Conservation (phyloP, 2,888 invertebrate species). For the Perizoma flavofasciatum region DNA sequence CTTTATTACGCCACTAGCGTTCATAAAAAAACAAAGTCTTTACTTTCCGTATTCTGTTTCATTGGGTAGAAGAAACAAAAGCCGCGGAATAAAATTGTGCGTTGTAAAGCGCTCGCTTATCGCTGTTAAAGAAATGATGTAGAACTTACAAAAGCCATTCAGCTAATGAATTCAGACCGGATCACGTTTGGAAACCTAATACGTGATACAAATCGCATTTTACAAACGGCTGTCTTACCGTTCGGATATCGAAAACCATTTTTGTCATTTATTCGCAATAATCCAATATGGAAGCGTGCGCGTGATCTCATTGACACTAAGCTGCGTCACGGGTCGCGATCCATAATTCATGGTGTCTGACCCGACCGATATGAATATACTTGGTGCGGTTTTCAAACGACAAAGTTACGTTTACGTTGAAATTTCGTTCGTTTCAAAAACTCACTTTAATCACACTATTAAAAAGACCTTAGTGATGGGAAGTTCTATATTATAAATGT, state of each 20-base stretch:
- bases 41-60: too few species aligned
- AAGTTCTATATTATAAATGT: too few species aligned
- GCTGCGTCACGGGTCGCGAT: slow-evolving; percentile 63
- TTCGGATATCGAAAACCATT: slow-evolving; percentile 59
- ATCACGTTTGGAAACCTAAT: slow-evolving; percentile 31
- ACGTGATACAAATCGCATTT: slow-evolving; percentile 38
- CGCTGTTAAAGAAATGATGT: neutral
- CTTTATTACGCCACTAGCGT: too few species aligned
- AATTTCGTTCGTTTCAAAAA: neutral
- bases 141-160: slow-evolving; percentile 10
- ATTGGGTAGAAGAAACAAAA: too few species aligned
- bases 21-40: too few species aligned
- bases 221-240: slow-evolving; percentile 34
- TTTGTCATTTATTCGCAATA: slow-evolving; percentile 77
- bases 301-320: slow-evolving; percentile 80
- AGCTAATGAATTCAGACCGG: slow-evolving; percentile 31
- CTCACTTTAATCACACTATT: too few species aligned
- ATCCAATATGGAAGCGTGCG: slow-evolving; percentile 72
- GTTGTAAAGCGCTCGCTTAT: too few species aligned
- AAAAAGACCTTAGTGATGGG: too few species aligned
- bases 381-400: slow-evolving; percentile 56
- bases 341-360: slow-evolving; percentile 75
- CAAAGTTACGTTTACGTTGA: slow-evolving; percentile 16
- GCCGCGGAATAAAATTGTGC: too few species aligned
- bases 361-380: slow-evolving; percentile 61